Evolutionary conservation across 1,140 invertebrate species (phyloP), one percentile per base, ranked within the genome.

Genomic region (Epicauta chinensis): DNA sequence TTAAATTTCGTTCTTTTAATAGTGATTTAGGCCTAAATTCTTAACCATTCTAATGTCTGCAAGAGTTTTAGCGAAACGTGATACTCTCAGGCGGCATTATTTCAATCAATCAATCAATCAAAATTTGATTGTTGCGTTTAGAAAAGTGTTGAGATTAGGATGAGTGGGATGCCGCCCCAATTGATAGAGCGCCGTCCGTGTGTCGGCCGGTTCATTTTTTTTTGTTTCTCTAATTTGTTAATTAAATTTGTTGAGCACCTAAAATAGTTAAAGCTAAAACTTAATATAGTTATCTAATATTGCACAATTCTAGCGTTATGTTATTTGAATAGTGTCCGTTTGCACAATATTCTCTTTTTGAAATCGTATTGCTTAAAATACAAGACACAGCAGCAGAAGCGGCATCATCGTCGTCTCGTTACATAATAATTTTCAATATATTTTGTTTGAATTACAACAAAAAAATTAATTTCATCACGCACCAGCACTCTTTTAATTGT

Each of bases 21-120:
- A 42, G 38, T 53, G 17, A 35, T 40, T 57, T 57, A 57, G 55
- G 55, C 55, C 55, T 57, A 57, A 48, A 34, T 47, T 53, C 16
- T 37, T 42, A 52, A 56, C 4, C 46, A 45, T 56, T 47, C 43
- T 56, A 30, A n/a, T n/a, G 42, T 42, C 49, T 48, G 54, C 54
- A 56, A 49, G 54, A 56, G 41, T 40, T 44, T 52, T 47, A 56
- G 48, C 54, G 52, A 46, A 56, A 39, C 7, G 48, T 51, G 42
- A 52, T 35, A 38, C 43, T 52, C 23, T 49, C 17, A 38, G 36
- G 36, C 45, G 45, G 45, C 45, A 47, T 38, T 23, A 17, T 17
- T 38, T 23, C 12, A 17, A 30, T 47, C 35, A 37, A 23, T 23
- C 23, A 1, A 23, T 5, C 32, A 47, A 46, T 32, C 31, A 46